A percentile compares a stretch with the other conserved stretches of the same genome.
Evolutionary conservation across 2,113 vertebrate genomes (phyloP).

Genomic region (Ahaetulla prasina): DNA sequence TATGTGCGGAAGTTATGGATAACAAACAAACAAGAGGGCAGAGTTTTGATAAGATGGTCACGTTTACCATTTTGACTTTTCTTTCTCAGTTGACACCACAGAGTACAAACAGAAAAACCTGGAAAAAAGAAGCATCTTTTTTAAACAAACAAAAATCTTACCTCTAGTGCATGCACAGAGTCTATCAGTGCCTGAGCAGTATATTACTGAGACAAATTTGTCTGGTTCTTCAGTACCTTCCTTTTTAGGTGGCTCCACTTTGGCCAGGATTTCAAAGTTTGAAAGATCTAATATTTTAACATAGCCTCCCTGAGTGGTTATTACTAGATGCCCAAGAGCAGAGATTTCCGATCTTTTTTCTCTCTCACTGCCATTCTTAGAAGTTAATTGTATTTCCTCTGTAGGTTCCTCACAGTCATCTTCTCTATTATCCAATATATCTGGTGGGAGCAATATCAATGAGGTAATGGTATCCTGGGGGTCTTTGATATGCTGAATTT

Average conservation of each 20-base stretch:
- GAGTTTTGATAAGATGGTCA: background rate
- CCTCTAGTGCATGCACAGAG: slow-evolving; percentile 98
- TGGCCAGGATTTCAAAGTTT: slow-evolving; percentile 92
- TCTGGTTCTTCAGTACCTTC: slow-evolving; percentile 90
- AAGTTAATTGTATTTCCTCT: slow-evolving; percentile 81
- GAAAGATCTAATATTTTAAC: slow-evolving; percentile 97
- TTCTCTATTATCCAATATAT: slow-evolving; percentile 92
- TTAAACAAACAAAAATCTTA: slow-evolving; percentile 59
- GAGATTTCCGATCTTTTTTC: slow-evolving; percentile 82
- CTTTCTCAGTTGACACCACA: background rate
- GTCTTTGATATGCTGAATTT: slow-evolving; percentile 95
- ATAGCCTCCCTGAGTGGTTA: slow-evolving; percentile 94
- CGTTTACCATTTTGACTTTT: background rate
- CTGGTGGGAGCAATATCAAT: slow-evolving; percentile 91
- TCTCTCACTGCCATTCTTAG: slow-evolving; percentile 81
- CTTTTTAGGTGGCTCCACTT: slow-evolving; percentile 94
- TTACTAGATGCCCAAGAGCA: slow-evolving; percentile 92
- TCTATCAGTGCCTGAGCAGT: slow-evolving; percentile 98
- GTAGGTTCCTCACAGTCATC: slow-evolving; percentile 89
- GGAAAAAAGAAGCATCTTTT: background rate
- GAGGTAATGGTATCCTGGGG: slow-evolving; percentile 94
- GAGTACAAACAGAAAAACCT: background rate
- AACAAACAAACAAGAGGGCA: background rate
- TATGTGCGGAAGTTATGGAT: background rate
- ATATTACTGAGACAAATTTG: slow-evolving; percentile 95